Conservation (phyloP, 2,888 invertebrate genomes). For the Polyploca ridens region DNA sequence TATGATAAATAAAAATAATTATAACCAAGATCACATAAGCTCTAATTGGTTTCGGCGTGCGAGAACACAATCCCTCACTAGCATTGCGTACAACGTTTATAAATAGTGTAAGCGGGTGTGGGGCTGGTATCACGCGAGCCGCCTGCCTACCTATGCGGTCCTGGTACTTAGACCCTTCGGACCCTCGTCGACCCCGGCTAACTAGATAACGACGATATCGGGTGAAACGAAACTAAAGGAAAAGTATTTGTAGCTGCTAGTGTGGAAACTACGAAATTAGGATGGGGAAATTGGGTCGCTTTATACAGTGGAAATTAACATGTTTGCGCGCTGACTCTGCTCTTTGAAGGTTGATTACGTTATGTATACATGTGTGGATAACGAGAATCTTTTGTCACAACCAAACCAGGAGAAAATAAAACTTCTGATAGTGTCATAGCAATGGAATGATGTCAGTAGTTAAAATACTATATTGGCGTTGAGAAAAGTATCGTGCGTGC, state of each 20-base stretch:
- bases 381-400: background rate
- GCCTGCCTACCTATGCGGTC: conserved; percentile 65
- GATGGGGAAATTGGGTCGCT: conserved; percentile 66
- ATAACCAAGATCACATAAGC: conserved; percentile 63
- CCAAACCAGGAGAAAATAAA: background rate
- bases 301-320: conserved; percentile 65
- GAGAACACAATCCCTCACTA: conserved; percentile 72
- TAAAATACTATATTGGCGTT: background rate
- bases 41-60: conserved; percentile 73
- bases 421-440: too few species aligned
- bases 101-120: conserved; percentile 59
- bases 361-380: background rate
- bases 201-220: conserved; percentile 83
- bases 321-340: conserved; percentile 49
- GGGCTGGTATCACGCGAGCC: conserved; percentile 54
- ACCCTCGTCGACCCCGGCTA: conserved; percentile 82
- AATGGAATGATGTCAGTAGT: background rate
- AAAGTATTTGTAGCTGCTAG: conserved; percentile 77
- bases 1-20: conserved; percentile 32
- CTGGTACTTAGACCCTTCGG: conserved; percentile 71
- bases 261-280: conserved; percentile 73
- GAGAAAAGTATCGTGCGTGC: conserved; percentile 1
- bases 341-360: conserved; percentile 8
- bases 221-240: conserved; percentile 78
- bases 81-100: conserved; percentile 62